phyloP scores from a whole-genome alignment of 2,113 vertebrate species.

The Tachycineta bicolor region DNA sequence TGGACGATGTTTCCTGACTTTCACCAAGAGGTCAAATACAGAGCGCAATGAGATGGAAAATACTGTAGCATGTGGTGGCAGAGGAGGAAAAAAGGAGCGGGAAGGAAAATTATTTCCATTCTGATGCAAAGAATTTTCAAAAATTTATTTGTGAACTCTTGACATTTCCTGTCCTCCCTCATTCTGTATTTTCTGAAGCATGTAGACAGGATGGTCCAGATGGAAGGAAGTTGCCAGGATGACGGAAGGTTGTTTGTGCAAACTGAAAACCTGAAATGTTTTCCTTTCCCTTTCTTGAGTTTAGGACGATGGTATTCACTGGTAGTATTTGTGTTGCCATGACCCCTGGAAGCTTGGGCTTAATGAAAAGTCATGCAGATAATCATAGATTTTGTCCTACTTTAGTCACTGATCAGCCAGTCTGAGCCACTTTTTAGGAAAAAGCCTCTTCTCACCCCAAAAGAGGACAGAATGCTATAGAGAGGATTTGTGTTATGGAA shows the following conservation, averaged over 20 bases:
- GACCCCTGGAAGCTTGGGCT: neutral
- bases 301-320: neutral
- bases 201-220: conserved; percentile 1
- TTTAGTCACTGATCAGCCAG: neutral
- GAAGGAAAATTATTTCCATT: conserved; percentile 40
- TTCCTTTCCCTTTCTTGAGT: neutral
- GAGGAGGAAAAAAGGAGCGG: conserved; percentile 6
- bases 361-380: neutral
- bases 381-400: neutral
- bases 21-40: conserved; percentile 22
- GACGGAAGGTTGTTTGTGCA: neutral
- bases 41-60: conserved; percentile 15
- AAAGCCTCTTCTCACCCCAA: neutral
- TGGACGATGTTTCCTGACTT: conserved; percentile 56
- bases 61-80: neutral
- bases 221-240: neutral
- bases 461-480: neutral
- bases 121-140: conserved; percentile 22
- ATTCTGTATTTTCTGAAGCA: conserved; percentile 46
- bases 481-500: neutral
- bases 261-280: neutral
- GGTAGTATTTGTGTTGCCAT: neutral
- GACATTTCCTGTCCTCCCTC: conserved; percentile 24
- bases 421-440: neutral
- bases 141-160: neutral